Evolutionary conservation across 23 tunicate genomes (phyloP), one percentile per base, ranked within the genome.

Genomic region (Trididemnum nubilum): DNA sequence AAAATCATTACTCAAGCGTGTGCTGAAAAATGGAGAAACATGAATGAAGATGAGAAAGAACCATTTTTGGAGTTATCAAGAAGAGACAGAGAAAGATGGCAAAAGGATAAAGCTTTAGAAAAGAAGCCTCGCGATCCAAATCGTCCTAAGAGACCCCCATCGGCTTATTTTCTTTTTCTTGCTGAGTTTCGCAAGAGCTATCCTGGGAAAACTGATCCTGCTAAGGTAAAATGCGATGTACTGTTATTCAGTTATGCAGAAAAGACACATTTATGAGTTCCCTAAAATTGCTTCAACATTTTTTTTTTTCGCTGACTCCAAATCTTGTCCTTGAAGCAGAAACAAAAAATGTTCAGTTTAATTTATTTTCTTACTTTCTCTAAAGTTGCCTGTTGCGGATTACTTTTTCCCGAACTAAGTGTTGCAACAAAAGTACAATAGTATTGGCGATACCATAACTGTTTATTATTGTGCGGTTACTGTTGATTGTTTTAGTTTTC

Each of bases 1-100:
- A 95, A 95, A 40, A 90, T 89, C 18, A 95, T 95, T 22, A 95
- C 95, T 25, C 99, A 95, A 86, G 99, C 95, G 1, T 95, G 99
- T 79, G 99, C 99, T 49, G 99, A 90, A 40, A 95, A 95, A 51
- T 95, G 99, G 99, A 75, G 99, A 51, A 89, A 86, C 72, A 95
- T 95, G 99, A 79, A 39, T 22, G 99, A 95, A 12, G 92, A 95
- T 21, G 99, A 90, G 81, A 95, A 95, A 73, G 92, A 86, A 72
- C 99, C 99, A 29, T 95, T 89, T 74, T 79, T 89, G 23, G 99
- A 90, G 64, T 73, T 95, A 0, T 95, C 99, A 24, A 60, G 92
- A 40, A 59, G 92, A 82, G 99, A 95, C 52, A 31, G 95, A 40
- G 96, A 95, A 64, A 86, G 99, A 0, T 95, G 99, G 99, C 89